Conservation (phyloP, 2,888 invertebrate genomes). For the Morpho helenor region DNA sequence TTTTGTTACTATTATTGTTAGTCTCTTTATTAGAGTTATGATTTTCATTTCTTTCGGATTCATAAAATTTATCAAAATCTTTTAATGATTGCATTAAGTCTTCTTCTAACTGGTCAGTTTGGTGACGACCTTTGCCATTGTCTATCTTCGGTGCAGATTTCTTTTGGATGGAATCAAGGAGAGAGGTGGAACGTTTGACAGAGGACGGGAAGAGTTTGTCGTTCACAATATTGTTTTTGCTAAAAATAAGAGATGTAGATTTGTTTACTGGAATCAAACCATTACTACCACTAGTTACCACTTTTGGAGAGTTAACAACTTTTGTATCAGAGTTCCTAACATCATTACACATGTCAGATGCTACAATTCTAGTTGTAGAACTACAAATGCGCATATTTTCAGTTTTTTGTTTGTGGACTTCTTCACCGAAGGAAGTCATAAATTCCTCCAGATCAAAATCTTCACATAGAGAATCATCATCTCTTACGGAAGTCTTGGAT, state of each 20-base stretch:
- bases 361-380: conserved; percentile 69
- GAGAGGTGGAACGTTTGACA: conserved; percentile 77
- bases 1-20: conserved; percentile 37
- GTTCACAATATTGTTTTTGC: conserved; percentile 71
- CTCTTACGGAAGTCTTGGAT: conserved; percentile 66
- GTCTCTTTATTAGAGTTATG: conserved; percentile 46
- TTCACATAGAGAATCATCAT: conserved; percentile 77
- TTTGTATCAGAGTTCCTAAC: conserved; percentile 53
- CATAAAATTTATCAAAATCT: conserved; percentile 73
- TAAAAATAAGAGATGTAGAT: conserved; percentile 78
- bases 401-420: conserved; percentile 66
- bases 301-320: conserved; percentile 57
- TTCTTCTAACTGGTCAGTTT: conserved; percentile 68
- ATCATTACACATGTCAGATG: conserved; percentile 53
- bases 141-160: conserved; percentile 53
- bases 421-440: conserved; percentile 83
- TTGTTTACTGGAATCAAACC: conserved; percentile 70
- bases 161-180: conserved; percentile 76
- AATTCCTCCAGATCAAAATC: conserved; percentile 83
- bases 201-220: conserved; percentile 72
- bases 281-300: conserved; percentile 43
- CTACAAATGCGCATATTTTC: conserved; percentile 70
- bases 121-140: conserved; percentile 59
- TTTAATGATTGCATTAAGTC: conserved; percentile 73
- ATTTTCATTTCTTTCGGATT: conserved; percentile 56